Conservation (phyloP, 2,113 vertebrate genomes). For the Cacatua alba region DNA sequence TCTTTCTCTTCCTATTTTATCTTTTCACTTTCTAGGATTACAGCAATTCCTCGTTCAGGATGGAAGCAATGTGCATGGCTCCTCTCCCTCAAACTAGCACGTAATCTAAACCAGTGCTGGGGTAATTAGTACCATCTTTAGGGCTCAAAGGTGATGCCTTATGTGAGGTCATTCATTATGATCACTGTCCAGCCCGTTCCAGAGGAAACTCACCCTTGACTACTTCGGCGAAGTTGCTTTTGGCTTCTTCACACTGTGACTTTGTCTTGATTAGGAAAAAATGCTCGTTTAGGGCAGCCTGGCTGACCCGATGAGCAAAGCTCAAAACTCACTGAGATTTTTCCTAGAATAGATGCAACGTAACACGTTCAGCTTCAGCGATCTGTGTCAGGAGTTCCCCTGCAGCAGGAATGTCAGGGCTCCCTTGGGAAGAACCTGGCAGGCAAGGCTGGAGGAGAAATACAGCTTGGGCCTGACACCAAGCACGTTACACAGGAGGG, state of each 20-base stretch:
- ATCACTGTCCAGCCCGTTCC: not conserved
- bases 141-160: constrained; percentile 37
- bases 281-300: constrained; percentile 15
- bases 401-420: not conserved
- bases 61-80: not conserved
- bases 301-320: constrained; percentile 13
- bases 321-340: not conserved
- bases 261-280: constrained; percentile 61
- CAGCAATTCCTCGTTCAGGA: not conserved
- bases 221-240: constrained; percentile 56
- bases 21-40: not conserved
- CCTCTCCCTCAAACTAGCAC: not conserved
- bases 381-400: constrained; percentile 14
- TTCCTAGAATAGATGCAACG: constrained; percentile 30
- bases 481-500: not conserved
- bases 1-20: not conserved
- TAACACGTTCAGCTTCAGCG: not conserved
- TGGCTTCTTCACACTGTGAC: constrained; percentile 53
- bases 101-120: constrained; percentile 11
- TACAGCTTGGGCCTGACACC: not conserved
- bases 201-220: constrained; percentile 30
- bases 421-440: constrained; percentile 11
- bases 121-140: constrained; percentile 41
- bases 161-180: constrained; percentile 11
- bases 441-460: not conserved